Evolutionary conservation across 2,888 invertebrate genomes (phyloP).

Genomic region (Hecatera dysodea): DNA sequence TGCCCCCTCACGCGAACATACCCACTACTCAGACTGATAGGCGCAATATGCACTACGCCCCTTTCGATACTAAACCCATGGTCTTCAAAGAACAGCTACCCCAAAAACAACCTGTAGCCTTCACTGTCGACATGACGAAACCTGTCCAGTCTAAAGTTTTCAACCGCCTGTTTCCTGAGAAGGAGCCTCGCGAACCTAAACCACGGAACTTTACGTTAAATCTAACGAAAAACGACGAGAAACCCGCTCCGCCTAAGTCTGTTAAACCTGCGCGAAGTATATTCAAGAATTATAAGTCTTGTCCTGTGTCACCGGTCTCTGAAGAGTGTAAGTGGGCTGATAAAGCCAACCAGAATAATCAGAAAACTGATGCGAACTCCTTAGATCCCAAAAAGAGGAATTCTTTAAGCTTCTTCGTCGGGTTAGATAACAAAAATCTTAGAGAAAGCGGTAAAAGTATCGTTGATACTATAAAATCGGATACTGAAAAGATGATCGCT

Average conservation of each 20-base stretch:
- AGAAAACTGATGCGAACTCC: slow-evolving; percentile 79
- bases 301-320: slow-evolving; percentile 95
- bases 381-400: slow-evolving; percentile 89
- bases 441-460: slow-evolving; percentile 90
- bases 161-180: slow-evolving; percentile 84
- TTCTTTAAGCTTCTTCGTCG: slow-evolving; percentile 93
- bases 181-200: slow-evolving; percentile 73
- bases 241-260: slow-evolving; percentile 81
- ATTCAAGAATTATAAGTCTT: slow-evolving; percentile 93
- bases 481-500: slow-evolving; percentile 92
- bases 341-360: slow-evolving; percentile 74
- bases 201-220: slow-evolving; percentile 85
- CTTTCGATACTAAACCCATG: slow-evolving; percentile 77
- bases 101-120: slow-evolving; percentile 76
- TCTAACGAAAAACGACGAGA: slow-evolving; percentile 79
- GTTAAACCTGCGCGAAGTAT: slow-evolving; percentile 86
- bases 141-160: slow-evolving; percentile 85
- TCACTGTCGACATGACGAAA: slow-evolving; percentile 83
- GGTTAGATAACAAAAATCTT: slow-evolving; percentile 88
- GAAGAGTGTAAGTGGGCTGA: slow-evolving; percentile 94
- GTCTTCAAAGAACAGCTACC: slow-evolving; percentile 83
- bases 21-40: slow-evolving; percentile 69
- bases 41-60: slow-evolving; percentile 73
- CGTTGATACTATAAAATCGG: slow-evolving; percentile 91
- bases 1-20: slow-evolving; percentile 86